Evolutionary conservation across 2,888 invertebrate species (phyloP).

Genomic region (Willowsia nigromaculata): DNA sequence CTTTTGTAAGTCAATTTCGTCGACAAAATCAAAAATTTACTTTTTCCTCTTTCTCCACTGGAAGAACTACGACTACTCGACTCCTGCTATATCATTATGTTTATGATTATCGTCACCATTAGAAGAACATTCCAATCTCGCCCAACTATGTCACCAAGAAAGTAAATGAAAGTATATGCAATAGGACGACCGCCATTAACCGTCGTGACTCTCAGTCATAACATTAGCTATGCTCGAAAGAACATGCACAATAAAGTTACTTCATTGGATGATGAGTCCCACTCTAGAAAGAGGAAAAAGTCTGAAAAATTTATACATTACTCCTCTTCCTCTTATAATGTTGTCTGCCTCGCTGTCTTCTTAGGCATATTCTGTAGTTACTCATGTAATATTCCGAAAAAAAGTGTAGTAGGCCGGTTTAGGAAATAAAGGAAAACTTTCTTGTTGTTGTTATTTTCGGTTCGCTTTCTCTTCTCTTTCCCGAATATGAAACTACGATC

Average conservation of each 20-base stretch:
- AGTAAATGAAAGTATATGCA: background rate
- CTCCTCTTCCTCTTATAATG: background rate
- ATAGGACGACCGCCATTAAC: constrained; percentile 7
- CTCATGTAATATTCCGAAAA: constrained; percentile 1
- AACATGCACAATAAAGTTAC: constrained; percentile 45
- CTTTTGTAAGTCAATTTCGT: constrained; percentile 52
- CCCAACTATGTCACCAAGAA: constrained; percentile 33
- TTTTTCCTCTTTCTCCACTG: background rate
- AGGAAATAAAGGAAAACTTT: constrained; percentile 37
- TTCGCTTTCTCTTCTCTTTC: constrained; percentile 13
- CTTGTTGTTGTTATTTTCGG: constrained; percentile 21
- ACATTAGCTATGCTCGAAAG: constrained; percentile 57
- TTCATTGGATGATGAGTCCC: constrained; percentile 30
- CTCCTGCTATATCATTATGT: background rate
- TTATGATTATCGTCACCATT: constrained; percentile 36
- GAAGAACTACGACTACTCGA: background rate
- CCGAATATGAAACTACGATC: constrained; percentile 32
- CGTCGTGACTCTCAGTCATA: constrained; percentile 17
- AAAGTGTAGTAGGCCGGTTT: background rate
- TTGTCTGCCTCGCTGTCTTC: background rate
- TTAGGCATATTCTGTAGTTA: background rate
- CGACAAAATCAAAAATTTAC: constrained; percentile 57
- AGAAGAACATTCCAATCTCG: background rate
- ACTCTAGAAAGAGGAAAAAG: background rate
- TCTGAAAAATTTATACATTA: constrained; percentile 23